Evolutionary conservation across 2,888 invertebrate species (phyloP).

Genomic region (Anorthoa munda): DNA sequence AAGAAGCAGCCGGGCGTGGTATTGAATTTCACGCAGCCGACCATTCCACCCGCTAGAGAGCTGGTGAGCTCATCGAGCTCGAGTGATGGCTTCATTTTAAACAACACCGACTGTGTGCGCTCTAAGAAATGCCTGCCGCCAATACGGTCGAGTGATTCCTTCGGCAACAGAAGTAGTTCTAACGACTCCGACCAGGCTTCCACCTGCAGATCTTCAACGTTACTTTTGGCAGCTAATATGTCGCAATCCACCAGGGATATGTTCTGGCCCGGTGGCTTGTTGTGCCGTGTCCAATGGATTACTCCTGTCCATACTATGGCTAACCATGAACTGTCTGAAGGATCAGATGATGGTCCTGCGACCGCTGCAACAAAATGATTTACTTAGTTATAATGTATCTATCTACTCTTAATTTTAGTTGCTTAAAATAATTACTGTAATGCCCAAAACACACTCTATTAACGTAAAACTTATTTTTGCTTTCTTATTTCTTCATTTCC

Average conservation of each 20-base stretch:
- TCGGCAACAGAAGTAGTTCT: slow-evolving; percentile 29
- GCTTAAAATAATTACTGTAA: too few species aligned
- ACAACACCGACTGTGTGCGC: slow-evolving; percentile 10
- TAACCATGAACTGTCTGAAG: neutral
- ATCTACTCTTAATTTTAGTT: neutral
- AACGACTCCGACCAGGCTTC: slow-evolving; percentile 27
- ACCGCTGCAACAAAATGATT: slow-evolving; percentile 1
- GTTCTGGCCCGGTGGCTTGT: slow-evolving; percentile 3
- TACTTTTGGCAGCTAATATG: neutral
- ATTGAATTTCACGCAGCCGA: slow-evolving; percentile 31
- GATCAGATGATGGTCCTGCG: neutral
- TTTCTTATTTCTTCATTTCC: too few species aligned
- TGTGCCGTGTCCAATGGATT: slow-evolving; percentile 24
- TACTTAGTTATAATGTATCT: neutral
- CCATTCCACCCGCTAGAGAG: slow-evolving; percentile 21
- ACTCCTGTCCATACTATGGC: slow-evolving; percentile 33
- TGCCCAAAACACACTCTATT: too few species aligned
- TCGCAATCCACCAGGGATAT: slow-evolving; percentile 7
- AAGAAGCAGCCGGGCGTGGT: slow-evolving; percentile 6
- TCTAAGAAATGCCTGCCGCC: slow-evolving; percentile 3
- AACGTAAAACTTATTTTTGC: too few species aligned
- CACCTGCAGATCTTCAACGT: neutral
- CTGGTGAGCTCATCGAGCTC: slow-evolving; percentile 20
- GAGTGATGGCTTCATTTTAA: slow-evolving; percentile 13
- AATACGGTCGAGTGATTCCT: slow-evolving; percentile 9